Base-by-base conservation (phyloP, 2,888 invertebrate genomes). In the Auanema sp. region DNA sequence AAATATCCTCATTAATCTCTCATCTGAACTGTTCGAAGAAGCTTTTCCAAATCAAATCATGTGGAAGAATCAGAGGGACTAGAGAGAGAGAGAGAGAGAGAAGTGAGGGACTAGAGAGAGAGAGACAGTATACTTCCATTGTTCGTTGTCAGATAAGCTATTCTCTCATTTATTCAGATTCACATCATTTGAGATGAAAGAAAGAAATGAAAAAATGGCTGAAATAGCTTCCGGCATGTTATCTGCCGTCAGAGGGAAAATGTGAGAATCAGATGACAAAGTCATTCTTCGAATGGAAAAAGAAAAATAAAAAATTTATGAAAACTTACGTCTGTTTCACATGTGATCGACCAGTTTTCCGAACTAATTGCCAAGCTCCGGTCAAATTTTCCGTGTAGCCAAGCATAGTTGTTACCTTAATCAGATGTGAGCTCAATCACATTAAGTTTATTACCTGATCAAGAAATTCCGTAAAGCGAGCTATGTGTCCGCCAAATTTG, bases 281-380 rank as follows among this genome's bases (percentile, higher is more conserved):
- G 33, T 33, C 33, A 33, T 33, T 33, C 33, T 33, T 33, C 33
- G 33, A 33, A 33, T 33, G 21, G 33, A 33, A 33, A 33, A 33
- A 33, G 33, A 52, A 23, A 52, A 52, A 24, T 21, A 21, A 16
- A 33, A 33, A 33, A 33, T 33, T 33, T 33, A 33, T 33, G 33
- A 33, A 33, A 33, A n/a, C 70, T 56, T 12, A 72, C 73, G 57
- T 50, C 52, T 74, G 73, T 33, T 65, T 56, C 12, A 72, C 72
- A 64, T 81, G 79, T 49, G 78, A 69, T 42, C 82, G 52, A 25
- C 82, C 82, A 10, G 80, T 80, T 65, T 82, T 82, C 24, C 82
- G 68, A 23, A 77, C 76, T 56, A 82, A 64, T 63, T 83, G 82
- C 82, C 82, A 82, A 8, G 82, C 82, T 5, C 82, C 82, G 10